Evolutionary conservation across 2,113 vertebrate species (phyloP), one percentile per base, ranked within the genome.

Genomic region (Verasper variegatus): DNA sequence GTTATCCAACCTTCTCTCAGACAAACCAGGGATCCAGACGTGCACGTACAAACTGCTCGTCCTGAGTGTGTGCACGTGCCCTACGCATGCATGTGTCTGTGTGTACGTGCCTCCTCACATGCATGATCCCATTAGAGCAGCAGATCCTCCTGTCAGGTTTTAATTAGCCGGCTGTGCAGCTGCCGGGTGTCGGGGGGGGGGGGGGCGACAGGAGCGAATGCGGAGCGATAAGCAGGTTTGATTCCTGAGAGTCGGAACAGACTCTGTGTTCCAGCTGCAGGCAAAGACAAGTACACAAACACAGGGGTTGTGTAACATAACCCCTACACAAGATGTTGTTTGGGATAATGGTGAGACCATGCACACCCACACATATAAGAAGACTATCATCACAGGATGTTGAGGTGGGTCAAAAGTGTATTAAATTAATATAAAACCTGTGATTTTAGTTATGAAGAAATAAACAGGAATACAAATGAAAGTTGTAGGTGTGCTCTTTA

Each of bases 181-280:
- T 18, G 42, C 35, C n/a, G 35, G 15, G n/a, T 70, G 60, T 45
- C n/a, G 31, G 76, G 45, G 66, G 26, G 26, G 27, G 27, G n/a
- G n/a, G n/a, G n/a, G n/a, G 2, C 80, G 42, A 64, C 73, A 70
- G 60, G 57, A 87, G 83, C 79, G 76, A 91, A 88, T 78, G 88
- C 64, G 68, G 59, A 71, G 66, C 49, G 77, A 88, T 92, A 94
- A 93, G 76, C 75, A 80, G 67, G 87, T 90, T 91, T 87, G 27
- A 17, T 65, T 70, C 67, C 61, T 52, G 13, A 55, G 58, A 86
- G 68, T 7, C 54, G 69, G 51, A 59, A 54, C 84, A 76, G 87
- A 71, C 47, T 24, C 69, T 15, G 60, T 70, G 81, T 86, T 77
- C 47, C 81, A 65, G 35, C 35, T 37, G 35, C 35, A 37, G 35